Evolutionary conservation across 2,888 invertebrate species (phyloP), one percentile per base, ranked within the genome.

Genomic region (Xiphydria camelus): DNA sequence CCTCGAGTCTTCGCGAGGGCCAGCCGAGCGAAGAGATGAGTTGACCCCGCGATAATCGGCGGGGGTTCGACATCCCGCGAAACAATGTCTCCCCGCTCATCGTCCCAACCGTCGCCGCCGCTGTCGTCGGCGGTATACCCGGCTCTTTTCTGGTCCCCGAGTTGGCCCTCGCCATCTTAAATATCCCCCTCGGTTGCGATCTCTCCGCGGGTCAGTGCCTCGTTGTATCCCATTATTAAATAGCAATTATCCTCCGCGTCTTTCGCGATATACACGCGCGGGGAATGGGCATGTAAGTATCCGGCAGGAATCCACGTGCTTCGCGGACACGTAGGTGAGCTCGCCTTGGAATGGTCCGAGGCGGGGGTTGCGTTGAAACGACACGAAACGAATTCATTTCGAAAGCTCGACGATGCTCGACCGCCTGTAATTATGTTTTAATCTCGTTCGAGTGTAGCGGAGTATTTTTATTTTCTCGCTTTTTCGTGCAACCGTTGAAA

Each of bases 41-140:
- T 21, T 42, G 36, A 36, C 26, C 26, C 25, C 12, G 10, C 26
- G 6, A 26, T 26, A 42, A 36, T 42, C 42, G 7, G 18, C 14
- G n/a, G 12, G 25, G 25, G 10, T 41, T 42, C 20, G 4, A 26
- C 19, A 36, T 42, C 35, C n/a, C 14, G 20, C 35, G 25, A 18
- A 35, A 25, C 26, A 26, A 26, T 26, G 26, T 26, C 26, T n/a
- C 26, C 10, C 26, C 26, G 14, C 26, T 26, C 14, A 12, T n/a
- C 1, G 10, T 7, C 26, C 26, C 14, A 26, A n/a, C 4, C 10
- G 14, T 14, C 26, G 12, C 14, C 14, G 10, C 10, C 26, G n/a
- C 26, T 26, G 10, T 26, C 14, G 12, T n/a, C 26, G 12, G 10
- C 26, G 12, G 10, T 26, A 26, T n/a, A 10, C 26, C 26, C 14